A percentile compares a stretch with the other conserved stretches of the same genome.
phyloP scores from a whole-genome alignment of 2,113 vertebrate genomes.

The Chauna torquata region DNA sequence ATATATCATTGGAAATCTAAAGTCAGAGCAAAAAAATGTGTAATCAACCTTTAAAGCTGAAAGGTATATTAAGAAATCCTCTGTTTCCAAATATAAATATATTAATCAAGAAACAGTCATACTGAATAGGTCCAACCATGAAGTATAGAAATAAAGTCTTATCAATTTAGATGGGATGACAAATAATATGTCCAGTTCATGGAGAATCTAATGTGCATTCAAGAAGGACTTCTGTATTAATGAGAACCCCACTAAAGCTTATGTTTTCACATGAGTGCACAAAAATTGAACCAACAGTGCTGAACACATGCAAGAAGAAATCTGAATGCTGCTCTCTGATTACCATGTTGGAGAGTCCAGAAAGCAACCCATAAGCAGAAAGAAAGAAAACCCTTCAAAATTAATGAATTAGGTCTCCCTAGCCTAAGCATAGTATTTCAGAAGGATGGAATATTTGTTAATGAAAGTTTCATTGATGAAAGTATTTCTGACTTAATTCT shows the following conservation, averaged over 20 bases:
- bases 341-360: background rate
- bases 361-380: background rate
- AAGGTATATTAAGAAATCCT: background rate
- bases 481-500: background rate
- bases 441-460: background rate
- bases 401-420: background rate
- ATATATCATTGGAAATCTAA: background rate
- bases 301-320: background rate
- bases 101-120: background rate
- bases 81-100: background rate
- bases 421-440: background rate
- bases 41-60: background rate
- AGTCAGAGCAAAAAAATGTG: background rate
- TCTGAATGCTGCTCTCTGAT: background rate
- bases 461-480: background rate
- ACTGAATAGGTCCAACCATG: background rate
- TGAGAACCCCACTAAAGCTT: background rate
- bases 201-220: background rate
- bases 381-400: background rate
- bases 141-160: background rate
- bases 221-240: background rate
- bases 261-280: background rate
- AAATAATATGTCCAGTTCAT: background rate
- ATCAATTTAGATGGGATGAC: background rate
- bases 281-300: background rate